A percentile compares a stretch with the other conserved stretches of the same genome.
These are phyloP conservation scores for Nothura maculosa DNA, from an alignment of 2,797 vertebrate species.

Conservation along the genomic window DNA sequence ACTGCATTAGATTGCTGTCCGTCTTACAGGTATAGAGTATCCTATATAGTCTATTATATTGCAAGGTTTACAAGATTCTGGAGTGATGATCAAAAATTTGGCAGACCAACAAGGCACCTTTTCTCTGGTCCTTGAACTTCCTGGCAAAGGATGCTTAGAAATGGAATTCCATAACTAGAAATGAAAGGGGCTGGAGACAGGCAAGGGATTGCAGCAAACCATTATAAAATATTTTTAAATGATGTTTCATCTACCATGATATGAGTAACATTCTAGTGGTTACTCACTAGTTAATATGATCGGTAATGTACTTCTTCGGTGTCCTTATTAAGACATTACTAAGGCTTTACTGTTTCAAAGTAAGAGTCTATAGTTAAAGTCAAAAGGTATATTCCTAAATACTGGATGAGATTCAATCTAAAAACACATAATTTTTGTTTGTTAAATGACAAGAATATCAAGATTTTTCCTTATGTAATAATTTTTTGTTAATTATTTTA, in stretches of 20 bases:
- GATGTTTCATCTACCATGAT: neutral
- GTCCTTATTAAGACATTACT: constrained; percentile 2
- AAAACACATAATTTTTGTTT: neutral
- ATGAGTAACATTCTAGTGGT: neutral
- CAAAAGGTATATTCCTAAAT: neutral
- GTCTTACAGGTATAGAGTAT: neutral
- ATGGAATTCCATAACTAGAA: neutral
- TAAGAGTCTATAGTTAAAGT: neutral
- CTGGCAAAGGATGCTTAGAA: neutral
- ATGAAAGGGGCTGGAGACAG: neutral
- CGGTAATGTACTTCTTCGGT: neutral
- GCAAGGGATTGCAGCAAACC: accelerated
- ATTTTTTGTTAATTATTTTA: neutral
- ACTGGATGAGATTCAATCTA: neutral
- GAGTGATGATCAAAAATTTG: neutral
- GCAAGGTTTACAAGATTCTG: neutral
- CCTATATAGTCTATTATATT: neutral
- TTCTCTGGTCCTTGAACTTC: neutral
- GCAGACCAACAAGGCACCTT: neutral
- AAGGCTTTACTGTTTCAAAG: neutral
- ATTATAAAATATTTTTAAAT: neutral
- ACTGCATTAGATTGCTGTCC: neutral
- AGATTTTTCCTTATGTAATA: neutral
- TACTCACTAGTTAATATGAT: neutral
- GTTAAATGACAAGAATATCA: neutral